These are phyloP conservation scores for Xestia rhomboidea DNA, from an alignment of 2,888 invertebrate genomes.

Conservation along the genomic window DNA sequence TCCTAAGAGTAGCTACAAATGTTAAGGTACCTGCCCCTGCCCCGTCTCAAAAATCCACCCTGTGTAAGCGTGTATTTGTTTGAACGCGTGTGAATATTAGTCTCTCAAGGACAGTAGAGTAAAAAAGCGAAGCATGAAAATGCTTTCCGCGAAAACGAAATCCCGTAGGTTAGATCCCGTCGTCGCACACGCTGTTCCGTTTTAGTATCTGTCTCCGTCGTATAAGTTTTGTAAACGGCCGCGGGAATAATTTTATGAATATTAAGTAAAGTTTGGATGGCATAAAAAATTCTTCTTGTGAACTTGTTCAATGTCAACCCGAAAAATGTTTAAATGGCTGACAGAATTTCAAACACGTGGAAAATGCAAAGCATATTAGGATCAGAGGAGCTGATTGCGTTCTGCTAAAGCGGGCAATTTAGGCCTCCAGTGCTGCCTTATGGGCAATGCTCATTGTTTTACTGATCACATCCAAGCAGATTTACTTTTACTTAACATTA, in stretches of 20 bases:
- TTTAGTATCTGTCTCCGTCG: neutral
- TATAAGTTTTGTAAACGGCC: constrained; percentile 1
- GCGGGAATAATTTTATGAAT: constrained; percentile 7
- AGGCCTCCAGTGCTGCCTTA: neutral
- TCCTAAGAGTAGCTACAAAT: neutral
- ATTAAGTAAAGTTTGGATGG: constrained; percentile 3
- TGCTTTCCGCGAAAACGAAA: constrained; percentile 5
- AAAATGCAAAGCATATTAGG: neutral
- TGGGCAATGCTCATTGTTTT: neutral
- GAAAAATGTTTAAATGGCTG: neutral
- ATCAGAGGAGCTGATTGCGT: neutral
- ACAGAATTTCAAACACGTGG: neutral
- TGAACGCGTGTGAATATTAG: neutral
- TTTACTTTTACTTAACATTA: neutral
- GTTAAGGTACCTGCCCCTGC: neutral
- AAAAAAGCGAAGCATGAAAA: constrained; percentile 1
- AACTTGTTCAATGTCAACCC: neutral
- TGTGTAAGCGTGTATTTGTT: neutral
- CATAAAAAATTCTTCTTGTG: neutral
- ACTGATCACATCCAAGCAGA: neutral
- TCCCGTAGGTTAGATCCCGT: neutral
- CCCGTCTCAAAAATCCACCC: neutral
- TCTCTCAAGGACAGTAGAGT: neutral
- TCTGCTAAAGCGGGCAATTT: too few species aligned
- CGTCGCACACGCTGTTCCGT: neutral